Conservation (phyloP, 23 tunicate species). For the Pegea sp. region DNA sequence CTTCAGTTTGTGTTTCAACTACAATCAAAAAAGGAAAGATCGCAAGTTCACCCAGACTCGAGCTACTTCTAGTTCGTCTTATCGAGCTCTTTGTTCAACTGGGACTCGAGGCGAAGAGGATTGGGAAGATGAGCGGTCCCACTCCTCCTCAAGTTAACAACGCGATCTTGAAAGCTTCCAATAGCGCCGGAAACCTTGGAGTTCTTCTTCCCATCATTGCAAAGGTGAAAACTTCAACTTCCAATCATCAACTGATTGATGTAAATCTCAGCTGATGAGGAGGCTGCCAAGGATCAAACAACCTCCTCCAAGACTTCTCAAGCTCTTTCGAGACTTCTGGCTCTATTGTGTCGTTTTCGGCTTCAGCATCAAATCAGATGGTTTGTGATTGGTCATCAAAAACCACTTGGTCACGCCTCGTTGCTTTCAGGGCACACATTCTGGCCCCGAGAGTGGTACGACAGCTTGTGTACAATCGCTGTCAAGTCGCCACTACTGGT, state of each 20-base stretch:
- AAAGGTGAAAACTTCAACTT: too few relatives aligned
- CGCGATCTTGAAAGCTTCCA: slow-evolving; percentile 34
- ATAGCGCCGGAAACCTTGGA: slow-evolving; percentile 72
- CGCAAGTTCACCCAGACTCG: too few relatives aligned
- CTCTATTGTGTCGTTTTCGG: slow-evolving; percentile 84
- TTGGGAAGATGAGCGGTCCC: background rate
- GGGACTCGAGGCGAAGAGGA: slow-evolving; percentile 47
- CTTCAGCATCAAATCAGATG: slow-evolving; percentile 38
- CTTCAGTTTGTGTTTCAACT: too few relatives aligned
- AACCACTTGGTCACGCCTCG: slow-evolving; percentile 2
- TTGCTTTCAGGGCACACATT: background rate
- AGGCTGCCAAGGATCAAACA: slow-evolving; percentile 38
- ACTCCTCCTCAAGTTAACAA: slow-evolving; percentile 6
- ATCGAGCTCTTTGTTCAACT: slow-evolving; percentile 74
- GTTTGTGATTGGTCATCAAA: too few relatives aligned
- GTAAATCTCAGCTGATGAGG: slow-evolving; percentile 34
- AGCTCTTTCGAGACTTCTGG: slow-evolving; percentile 97
- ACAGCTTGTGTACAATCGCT: slow-evolving; percentile 43
- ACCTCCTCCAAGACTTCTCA: slow-evolving; percentile 46
- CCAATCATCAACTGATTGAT: too few relatives aligned
- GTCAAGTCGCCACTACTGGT: slow-evolving; percentile 67
- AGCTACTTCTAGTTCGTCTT: slow-evolving; percentile 41
- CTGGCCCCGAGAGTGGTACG: slow-evolving; percentile 71
- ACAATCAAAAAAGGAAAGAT: too few relatives aligned
- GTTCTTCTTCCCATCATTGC: slow-evolving; percentile 84